Percentiles rank a stretch among this genome's conserved stretches.
Conservation (phyloP, 2,113 vertebrate genomes). For the Bungarus multicinctus region DNA sequence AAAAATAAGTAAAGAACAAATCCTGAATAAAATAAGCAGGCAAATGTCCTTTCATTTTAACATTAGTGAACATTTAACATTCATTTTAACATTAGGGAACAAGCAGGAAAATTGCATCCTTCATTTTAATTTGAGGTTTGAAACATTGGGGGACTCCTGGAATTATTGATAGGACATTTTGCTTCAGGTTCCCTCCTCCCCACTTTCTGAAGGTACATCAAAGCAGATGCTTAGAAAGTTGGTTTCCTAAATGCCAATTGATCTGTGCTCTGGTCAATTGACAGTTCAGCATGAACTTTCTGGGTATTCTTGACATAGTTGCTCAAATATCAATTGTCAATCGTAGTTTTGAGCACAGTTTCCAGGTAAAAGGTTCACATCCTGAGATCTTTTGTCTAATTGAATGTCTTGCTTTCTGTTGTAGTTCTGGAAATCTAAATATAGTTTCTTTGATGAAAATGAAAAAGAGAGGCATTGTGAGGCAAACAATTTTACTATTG, state of each 20-base stretch:
- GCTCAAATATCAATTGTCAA: not conserved
- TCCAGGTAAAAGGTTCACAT: not conserved
- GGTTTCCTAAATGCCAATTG: not conserved
- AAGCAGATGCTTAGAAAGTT: not conserved
- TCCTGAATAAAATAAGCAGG: not conserved
- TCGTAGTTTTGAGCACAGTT: not conserved
- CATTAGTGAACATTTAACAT: too few species aligned
- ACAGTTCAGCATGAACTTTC: not conserved
- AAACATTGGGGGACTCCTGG: not conserved
- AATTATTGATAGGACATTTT: not conserved
- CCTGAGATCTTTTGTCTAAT: not conserved
- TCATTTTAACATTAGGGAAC: not conserved
- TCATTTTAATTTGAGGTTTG: not conserved
- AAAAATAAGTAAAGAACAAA: not conserved
- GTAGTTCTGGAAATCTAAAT: not conserved
- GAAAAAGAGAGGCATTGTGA: not conserved
- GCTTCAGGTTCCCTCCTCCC: too few species aligned
- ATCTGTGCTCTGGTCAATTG: not conserved
- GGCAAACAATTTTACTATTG: not conserved
- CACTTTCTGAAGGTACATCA: too few species aligned
- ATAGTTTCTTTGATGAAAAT: not conserved
- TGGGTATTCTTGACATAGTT: not conserved
- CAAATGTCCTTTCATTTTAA: not conserved
- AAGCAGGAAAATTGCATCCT: not conserved
- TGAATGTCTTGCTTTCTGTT: not conserved